These are phyloP conservation scores for Alaudala cheleensis DNA, from an alignment of 2,113 vertebrate species.

Conservation along the genomic window DNA sequence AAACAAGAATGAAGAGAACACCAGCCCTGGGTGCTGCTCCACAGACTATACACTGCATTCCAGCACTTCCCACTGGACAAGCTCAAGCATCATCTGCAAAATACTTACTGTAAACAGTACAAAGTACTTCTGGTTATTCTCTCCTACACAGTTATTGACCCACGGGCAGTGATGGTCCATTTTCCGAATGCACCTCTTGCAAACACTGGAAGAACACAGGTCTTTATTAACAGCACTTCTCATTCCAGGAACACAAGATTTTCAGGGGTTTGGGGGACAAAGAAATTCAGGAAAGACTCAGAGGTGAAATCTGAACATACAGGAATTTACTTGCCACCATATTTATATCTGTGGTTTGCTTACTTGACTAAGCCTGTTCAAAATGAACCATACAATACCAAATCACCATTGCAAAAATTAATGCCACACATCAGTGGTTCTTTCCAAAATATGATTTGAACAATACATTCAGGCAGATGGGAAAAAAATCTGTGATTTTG, in stretches of 20 bases:
- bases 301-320: not conserved
- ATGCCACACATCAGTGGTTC: not conserved
- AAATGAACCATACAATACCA: not conserved
- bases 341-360: not conserved
- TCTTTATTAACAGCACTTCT: not conserved
- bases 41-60: not conserved
- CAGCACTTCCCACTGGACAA: not conserved
- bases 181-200: constrained; percentile 98
- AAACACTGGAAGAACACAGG: constrained; percentile 82
- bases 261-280: not conserved
- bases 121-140: constrained; percentile 99
- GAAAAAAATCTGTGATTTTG: not conserved
- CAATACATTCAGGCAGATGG: not conserved
- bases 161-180: constrained; percentile 99
- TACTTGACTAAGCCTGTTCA: not conserved
- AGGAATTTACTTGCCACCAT: not conserved
- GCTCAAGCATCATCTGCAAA: not conserved
- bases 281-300: not conserved
- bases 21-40: not conserved
- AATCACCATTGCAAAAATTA: not conserved
- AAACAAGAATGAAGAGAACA: not conserved
- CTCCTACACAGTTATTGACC: constrained; percentile 99
- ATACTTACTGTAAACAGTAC: constrained; percentile 98
- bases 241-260: not conserved
- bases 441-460: not conserved